These are phyloP conservation scores for Psittacula derbiana DNA, from an alignment of 2,797 vertebrate genomes.

Conservation along the genomic window DNA sequence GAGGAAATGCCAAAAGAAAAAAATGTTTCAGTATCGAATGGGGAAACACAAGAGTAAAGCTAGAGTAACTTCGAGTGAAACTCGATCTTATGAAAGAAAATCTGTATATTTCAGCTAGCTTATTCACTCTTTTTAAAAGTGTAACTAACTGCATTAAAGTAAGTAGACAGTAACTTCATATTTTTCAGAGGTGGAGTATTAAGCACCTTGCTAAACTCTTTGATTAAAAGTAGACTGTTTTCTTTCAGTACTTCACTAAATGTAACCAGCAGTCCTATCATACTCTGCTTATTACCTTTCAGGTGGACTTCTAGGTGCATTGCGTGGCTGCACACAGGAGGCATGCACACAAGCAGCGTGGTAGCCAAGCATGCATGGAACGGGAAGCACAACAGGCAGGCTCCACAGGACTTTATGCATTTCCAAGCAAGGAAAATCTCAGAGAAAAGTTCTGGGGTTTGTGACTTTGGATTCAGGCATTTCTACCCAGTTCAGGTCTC, in stretches of 20 bases:
- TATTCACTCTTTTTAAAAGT: constrained; percentile 24
- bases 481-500: neutral
- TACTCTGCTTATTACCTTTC: neutral
- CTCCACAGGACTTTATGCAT: neutral
- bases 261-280: neutral
- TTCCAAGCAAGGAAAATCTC: neutral
- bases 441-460: neutral
- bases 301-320: neutral
- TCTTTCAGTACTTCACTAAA: neutral
- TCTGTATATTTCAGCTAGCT: constrained; percentile 28
- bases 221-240: neutral
- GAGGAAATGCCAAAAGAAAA: constrained; percentile 55
- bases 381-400: neutral
- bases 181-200: neutral
- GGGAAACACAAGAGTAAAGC: constrained; percentile 41
- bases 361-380: neutral
- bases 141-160: constrained; percentile 32
- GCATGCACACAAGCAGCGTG: rapidly evolving
- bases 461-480: neutral
- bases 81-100: constrained; percentile 61
- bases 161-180: neutral
- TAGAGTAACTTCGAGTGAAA: constrained; percentile 41
- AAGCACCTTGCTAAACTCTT: neutral
- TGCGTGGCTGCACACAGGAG: neutral
- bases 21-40: constrained; percentile 42